phyloP scores from a whole-genome alignment of 2,797 vertebrate species.

The Muraenolepis orangiensis region DNA sequence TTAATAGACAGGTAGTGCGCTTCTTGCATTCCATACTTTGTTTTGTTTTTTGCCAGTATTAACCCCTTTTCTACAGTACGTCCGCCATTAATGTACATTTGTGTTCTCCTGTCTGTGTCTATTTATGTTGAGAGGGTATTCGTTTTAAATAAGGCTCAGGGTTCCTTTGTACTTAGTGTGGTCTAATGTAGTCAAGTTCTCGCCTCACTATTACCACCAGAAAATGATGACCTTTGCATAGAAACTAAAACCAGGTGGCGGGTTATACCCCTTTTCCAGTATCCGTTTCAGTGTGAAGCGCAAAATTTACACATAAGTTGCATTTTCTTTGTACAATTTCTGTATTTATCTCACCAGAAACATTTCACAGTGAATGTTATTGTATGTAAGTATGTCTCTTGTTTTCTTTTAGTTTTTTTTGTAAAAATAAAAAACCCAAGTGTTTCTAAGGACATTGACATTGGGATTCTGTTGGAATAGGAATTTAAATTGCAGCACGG shows the following conservation, averaged over 20 bases:
- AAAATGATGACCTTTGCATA: constrained; percentile 31
- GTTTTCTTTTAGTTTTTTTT: constrained; percentile 47
- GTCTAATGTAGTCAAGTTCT: constrained; percentile 53
- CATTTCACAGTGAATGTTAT: constrained; percentile 39
- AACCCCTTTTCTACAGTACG: constrained; percentile 58
- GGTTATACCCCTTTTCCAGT: constrained; percentile 15
- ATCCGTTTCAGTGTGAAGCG: constrained; percentile 21
- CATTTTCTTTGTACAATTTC: constrained; percentile 3
- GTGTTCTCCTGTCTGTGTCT: constrained; percentile 41
- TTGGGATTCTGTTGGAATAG: constrained; percentile 6
- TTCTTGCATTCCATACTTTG: constrained; percentile 63
- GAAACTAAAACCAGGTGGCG: constrained; percentile 30
- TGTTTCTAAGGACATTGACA: constrained; percentile 39
- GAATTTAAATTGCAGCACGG: background rate
- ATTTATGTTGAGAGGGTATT: constrained; percentile 50
- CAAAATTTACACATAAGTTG: constrained; percentile 31
- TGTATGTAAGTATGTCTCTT: constrained; percentile 21
- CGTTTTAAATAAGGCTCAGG: constrained; percentile 71
- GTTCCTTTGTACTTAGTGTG: constrained; percentile 61
- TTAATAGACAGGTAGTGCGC: constrained; percentile 34
- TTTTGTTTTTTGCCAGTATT: constrained; percentile 35
- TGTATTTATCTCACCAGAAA: constrained; percentile 52
- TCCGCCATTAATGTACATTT: constrained; percentile 33
- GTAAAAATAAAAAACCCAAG: constrained; percentile 59
- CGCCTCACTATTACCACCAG: constrained; percentile 43